These are phyloP conservation scores for Tympanuchus pallidicinctus DNA, from an alignment of 2,113 vertebrate genomes.

Conservation along the genomic window DNA sequence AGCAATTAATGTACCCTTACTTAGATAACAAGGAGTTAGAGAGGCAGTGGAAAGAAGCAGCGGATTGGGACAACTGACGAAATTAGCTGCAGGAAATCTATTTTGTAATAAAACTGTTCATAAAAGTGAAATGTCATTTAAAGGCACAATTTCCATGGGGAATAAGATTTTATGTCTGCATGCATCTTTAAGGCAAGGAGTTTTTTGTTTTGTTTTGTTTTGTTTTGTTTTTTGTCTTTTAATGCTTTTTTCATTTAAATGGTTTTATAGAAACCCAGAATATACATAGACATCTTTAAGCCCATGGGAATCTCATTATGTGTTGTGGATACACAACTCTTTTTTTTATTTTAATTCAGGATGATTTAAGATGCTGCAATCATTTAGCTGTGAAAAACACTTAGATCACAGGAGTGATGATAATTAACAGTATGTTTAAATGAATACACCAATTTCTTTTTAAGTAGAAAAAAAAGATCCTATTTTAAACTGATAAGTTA, in stretches of 20 bases:
- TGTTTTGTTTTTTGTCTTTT: not conserved
- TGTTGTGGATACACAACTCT: not conserved
- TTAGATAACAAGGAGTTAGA: conserved; percentile 57
- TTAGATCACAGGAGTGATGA: not conserved
- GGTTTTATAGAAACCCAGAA: conserved; percentile 16
- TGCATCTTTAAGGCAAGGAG: conserved; percentile 39
- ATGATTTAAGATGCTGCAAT: not conserved
- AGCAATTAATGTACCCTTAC: conserved; percentile 62
- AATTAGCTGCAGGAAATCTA: conserved; percentile 69
- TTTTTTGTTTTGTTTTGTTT: not conserved
- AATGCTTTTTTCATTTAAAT: conserved; percentile 43
- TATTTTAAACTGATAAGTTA: conserved; percentile 11
- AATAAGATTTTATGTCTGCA: conserved; percentile 64
- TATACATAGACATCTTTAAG: not conserved
- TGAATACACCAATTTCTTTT: conserved; percentile 11
- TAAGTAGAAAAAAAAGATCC: not conserved
- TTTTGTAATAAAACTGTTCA: conserved; percentile 74
- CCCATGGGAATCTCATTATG: conserved; percentile 13
- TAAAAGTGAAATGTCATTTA: conserved; percentile 74
- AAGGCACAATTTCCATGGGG: conserved; percentile 63
- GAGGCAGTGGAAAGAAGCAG: conserved; percentile 37
- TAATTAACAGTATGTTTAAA: conserved; percentile 18
- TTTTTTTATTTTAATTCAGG: not conserved
- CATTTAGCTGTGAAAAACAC: conserved; percentile 16
- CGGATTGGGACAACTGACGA: conserved; percentile 37